Evolutionary conservation across 2,113 vertebrate genomes (phyloP), one percentile per base, ranked within the genome.

Genomic region (Calyptommatus sinebrachiatus): DNA sequence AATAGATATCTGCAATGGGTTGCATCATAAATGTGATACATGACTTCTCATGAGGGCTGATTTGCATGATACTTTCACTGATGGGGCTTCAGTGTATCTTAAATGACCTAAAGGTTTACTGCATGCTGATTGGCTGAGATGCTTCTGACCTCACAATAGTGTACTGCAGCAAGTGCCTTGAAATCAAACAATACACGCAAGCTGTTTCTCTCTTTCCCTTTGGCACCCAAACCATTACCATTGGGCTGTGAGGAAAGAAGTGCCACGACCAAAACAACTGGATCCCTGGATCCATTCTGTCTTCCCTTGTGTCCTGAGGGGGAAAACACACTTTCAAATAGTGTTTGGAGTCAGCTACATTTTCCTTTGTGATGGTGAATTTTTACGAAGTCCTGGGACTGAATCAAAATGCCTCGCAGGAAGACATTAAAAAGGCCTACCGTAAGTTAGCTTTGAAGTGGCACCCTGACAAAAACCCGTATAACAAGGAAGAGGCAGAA

Each of bases 401-500:
- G 1, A 85, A 80, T 46, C 91, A 93, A 50, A 87, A 31, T 9
- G 91, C 96, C 18, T 93, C 96, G 0, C 62, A 84, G 0, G 96
- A 97, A 1, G 97, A 97, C 63, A 91, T 98, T n/a, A 98, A 96
- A 82, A 98, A 97, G 89, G 96, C 97, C 1, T 98, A 97, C 91
- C 93, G 92, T 71, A 97, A 96, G 83, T 93, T 98, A 20, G 97
- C 97, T 0, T 71, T 97, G 72, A 96, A 97, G 88, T 98, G 96
- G 89, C 98, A 99, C 86, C 97, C 97, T 0, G 97, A 98, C 91
- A 99, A 97, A 92, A 99, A 98, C 84, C 96, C 96, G 0, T 88
- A 79, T 28, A 96, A 96, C 84, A 96, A 96, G 46, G 95, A 97
- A 21, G 95, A 94, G 90, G 97, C 92, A 0, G 92, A 95, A 82